These are phyloP conservation scores for Carabus problematicus DNA, from an alignment of 2,888 invertebrate genomes.

Conservation along the genomic window DNA sequence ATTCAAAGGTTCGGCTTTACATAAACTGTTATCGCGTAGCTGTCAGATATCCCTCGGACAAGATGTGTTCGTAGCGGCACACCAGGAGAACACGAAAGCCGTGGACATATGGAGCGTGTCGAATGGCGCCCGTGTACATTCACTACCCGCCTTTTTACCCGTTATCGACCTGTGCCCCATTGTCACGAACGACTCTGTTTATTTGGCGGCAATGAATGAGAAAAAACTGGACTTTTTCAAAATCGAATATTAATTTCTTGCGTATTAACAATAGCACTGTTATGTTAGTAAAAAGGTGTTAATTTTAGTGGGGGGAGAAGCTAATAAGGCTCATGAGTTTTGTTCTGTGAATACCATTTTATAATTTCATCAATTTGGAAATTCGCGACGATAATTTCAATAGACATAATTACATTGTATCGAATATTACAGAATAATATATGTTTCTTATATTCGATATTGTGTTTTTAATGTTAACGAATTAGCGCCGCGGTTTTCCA, in stretches of 20 bases:
- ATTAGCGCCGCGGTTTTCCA: no score
- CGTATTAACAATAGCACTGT: neutral
- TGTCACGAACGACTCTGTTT: conserved; percentile 61
- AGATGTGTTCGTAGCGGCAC: conserved; percentile 72
- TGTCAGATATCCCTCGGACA: conserved; percentile 66
- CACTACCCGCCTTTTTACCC: conserved; percentile 69
- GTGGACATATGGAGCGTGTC: conserved; percentile 71
- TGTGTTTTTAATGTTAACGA: no score
- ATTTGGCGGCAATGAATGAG: conserved; percentile 72
- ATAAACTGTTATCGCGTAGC: conserved; percentile 71
- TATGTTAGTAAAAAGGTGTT: no score
- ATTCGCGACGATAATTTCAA: no score
- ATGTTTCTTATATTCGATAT: no score
- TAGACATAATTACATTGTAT: no score
- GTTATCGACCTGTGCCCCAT: conserved; percentile 74
- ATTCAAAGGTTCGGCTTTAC: conserved; percentile 72
- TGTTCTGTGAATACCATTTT: conserved; percentile 12
- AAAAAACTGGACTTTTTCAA: conserved; percentile 72
- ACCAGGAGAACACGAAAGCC: conserved; percentile 75
- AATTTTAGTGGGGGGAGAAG: no score
- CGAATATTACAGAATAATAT: no score
- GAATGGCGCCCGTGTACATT: conserved; percentile 62
- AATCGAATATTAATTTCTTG: conserved; percentile 46
- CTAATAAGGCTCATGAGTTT: no score
- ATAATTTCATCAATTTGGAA: conserved; percentile 1